phyloP scores from a whole-genome alignment of 2,113 vertebrate genomes.

The Hemibagrus wyckioides region DNA sequence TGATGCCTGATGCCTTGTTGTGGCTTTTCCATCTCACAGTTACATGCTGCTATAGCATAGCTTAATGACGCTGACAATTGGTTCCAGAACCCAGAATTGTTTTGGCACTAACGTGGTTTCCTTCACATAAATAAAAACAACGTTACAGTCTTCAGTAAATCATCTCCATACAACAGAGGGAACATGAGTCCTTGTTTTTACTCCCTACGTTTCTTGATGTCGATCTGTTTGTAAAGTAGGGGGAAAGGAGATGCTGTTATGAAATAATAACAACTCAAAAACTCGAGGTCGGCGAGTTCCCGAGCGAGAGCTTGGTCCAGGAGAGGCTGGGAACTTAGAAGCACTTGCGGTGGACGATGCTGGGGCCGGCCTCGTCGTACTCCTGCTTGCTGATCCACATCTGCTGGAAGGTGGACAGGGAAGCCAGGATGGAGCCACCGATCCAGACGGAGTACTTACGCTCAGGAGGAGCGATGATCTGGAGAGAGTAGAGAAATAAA shows the following conservation, averaged over 20 bases:
- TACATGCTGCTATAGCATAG: not conserved
- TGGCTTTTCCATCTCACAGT: not conserved
- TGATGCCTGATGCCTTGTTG: not conserved
- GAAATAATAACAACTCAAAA: constrained; percentile 51
- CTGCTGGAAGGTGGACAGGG: constrained; percentile 98
- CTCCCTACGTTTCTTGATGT: constrained; percentile 32
- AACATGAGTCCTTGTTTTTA: constrained; percentile 63
- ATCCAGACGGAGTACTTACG: constrained; percentile 98
- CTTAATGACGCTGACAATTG: not conserved
- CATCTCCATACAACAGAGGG: constrained; percentile 80
- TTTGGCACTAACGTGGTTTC: not conserved
- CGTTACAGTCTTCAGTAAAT: constrained; percentile 79
- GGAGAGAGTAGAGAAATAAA: constrained; percentile 33
- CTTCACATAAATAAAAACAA: not conserved
- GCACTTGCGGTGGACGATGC: constrained; percentile 97
- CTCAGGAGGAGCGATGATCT: constrained; percentile 97
- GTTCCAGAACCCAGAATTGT: constrained; percentile 35
- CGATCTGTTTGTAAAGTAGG: constrained; percentile 40
- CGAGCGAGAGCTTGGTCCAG: constrained; percentile 59
- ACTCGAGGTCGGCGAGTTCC: constrained; percentile 54
- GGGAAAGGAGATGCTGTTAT: constrained; percentile 54
- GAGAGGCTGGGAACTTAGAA: constrained; percentile 79
- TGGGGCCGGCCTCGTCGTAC: constrained; percentile 92
- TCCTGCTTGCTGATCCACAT: constrained; percentile 99
- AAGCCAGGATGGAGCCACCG: constrained; percentile 95